phyloP scores from a whole-genome alignment of 92 coral and sea anemone genomes.

The Heteractis magnifica region DNA sequence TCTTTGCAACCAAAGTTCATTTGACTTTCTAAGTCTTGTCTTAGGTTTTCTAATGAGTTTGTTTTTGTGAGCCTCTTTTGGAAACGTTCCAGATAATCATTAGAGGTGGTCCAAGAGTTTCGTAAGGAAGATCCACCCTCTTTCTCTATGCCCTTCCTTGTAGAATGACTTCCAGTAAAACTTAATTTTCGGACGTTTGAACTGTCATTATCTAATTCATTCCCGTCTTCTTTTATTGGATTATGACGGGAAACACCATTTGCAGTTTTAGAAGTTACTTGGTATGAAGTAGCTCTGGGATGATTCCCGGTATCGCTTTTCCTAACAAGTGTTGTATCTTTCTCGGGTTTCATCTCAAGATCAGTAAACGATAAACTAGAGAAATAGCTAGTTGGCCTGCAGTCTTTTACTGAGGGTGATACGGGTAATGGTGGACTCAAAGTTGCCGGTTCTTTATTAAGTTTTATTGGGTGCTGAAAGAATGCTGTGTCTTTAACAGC shows the following conservation, averaged over 20 bases:
- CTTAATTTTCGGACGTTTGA: background rate
- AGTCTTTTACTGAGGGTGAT: conserved; percentile 56
- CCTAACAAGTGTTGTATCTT: conserved; percentile 40
- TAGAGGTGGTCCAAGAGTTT: background rate
- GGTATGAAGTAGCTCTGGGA: conserved; percentile 6
- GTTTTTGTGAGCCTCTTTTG: conserved; percentile 40
- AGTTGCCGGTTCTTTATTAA: conserved; percentile 28
- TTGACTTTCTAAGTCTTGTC: background rate
- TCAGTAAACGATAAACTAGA: conserved; percentile 41
- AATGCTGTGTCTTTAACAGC: conserved; percentile 25
- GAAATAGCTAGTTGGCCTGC: conserved; percentile 50
- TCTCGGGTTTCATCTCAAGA: conserved; percentile 72
- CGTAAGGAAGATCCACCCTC: background rate
- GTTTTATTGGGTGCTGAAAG: conserved; percentile 43
- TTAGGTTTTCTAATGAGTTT: conserved; percentile 8
- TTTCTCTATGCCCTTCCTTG: background rate
- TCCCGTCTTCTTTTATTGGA: background rate
- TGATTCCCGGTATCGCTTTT: background rate
- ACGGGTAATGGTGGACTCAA: conserved; percentile 36
- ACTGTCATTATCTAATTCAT: background rate
- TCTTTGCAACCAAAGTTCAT: background rate
- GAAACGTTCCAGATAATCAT: conserved; percentile 51
- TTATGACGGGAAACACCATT: background rate
- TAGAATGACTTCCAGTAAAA: background rate
- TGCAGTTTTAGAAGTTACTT: background rate